phyloP scores from a whole-genome alignment of 2,797 vertebrate genomes.

The Sciurus carolinensis region DNA sequence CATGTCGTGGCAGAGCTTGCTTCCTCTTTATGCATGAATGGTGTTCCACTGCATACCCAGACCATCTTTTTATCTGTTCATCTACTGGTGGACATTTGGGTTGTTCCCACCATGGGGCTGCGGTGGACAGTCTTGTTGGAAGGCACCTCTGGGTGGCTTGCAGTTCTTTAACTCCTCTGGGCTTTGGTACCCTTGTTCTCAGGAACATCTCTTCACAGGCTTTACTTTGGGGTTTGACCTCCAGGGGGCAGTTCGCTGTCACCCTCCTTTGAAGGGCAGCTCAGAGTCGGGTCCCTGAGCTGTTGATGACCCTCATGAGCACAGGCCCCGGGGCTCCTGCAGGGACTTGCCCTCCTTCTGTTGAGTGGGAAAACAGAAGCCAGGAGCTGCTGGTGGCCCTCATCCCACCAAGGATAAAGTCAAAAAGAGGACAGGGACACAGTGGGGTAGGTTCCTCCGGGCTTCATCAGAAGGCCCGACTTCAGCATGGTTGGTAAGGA shows the following conservation, averaged over 20 bases:
- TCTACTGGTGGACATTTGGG: neutral
- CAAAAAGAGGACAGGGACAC: neutral
- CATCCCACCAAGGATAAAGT: neutral
- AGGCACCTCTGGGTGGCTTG: neutral
- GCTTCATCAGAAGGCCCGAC: neutral
- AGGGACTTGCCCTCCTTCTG: neutral
- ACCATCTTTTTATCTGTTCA: no score
- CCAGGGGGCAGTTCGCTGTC: neutral
- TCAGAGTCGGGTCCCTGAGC: neutral
- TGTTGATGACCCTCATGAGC: neutral
- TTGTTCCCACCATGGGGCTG: neutral
- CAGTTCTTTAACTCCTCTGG: neutral
- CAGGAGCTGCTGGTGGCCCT: neutral
- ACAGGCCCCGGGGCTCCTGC: neutral
- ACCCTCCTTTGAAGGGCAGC: neutral
- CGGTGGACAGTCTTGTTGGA: neutral
- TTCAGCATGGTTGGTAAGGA: neutral
- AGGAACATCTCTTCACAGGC: neutral
- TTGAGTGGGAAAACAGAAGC: neutral
- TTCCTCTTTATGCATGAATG: neutral
- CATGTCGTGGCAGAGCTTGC: neutral
- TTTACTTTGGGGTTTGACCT: neutral
- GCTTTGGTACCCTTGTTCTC: neutral
- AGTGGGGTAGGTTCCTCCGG: fast-evolving
- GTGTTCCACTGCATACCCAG: neutral